Evolutionary conservation across 2,888 invertebrate genomes (phyloP).

Genomic region (Macrosiphum euphorbiae): DNA sequence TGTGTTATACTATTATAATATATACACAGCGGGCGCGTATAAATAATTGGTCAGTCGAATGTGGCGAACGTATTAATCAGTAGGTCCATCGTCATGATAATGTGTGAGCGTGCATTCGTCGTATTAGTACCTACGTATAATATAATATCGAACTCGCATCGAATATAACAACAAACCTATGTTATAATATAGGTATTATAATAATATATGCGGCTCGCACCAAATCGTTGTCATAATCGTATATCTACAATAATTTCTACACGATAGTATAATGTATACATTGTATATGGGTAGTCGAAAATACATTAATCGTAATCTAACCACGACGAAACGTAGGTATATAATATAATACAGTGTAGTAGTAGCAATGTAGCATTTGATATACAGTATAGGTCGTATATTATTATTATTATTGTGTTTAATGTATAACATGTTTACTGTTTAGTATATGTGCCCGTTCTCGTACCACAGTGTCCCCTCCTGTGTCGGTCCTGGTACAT

Average conservation of each 20-base stretch:
- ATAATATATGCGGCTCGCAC: background rate
- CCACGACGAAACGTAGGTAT: background rate
- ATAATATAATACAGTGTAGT: background rate
- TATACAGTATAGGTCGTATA: background rate
- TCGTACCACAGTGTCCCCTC: background rate
- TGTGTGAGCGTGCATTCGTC: background rate
- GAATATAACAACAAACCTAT: background rate
- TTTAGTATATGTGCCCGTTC: background rate
- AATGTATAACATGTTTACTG: background rate
- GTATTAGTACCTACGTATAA: background rate
- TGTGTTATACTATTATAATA: background rate
- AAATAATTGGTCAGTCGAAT: background rate
- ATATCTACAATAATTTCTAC: background rate
- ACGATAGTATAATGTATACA: no score
- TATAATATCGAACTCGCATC: background rate
- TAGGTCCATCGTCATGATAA: background rate
- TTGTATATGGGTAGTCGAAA: background rate
- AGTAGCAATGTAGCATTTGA: background rate
- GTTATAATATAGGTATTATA: background rate
- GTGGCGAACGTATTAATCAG: background rate
- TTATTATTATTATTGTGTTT: background rate
- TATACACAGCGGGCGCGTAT: background rate
- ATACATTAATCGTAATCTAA: conserved; percentile 19
- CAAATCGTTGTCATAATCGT: background rate
- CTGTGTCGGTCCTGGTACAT: background rate